A percentile compares a stretch with the other conserved stretches of the same genome.
phyloP scores from a whole-genome alignment of 2,113 vertebrate species.

The Actenoides lindsayi region DNA sequence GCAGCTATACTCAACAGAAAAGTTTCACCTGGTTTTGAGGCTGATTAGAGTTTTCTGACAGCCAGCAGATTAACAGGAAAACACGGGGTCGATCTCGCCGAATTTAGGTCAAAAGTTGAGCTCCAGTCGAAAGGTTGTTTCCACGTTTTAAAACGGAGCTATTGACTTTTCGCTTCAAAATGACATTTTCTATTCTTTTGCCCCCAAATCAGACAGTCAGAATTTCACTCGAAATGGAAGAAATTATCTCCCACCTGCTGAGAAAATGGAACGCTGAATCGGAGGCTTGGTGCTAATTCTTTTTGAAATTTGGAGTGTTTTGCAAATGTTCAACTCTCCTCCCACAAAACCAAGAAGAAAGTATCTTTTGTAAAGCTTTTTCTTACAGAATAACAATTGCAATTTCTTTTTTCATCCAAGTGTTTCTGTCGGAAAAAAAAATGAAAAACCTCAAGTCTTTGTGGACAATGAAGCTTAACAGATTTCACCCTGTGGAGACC shows the following conservation, averaged over 20 bases:
- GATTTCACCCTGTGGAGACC: background rate
- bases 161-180: background rate
- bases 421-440: background rate
- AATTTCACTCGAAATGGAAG: background rate
- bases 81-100: background rate
- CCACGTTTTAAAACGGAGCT: background rate
- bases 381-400: background rate
- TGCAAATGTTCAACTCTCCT: background rate
- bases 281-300: background rate
- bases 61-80: background rate
- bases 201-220: background rate
- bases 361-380: background rate
- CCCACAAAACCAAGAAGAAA: background rate
- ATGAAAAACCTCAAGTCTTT: accelerated
- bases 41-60: slow-evolving; percentile 6
- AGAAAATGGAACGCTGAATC: background rate
- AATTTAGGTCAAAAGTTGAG: background rate
- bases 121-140: background rate
- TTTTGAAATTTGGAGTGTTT: background rate
- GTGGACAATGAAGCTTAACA: background rate
- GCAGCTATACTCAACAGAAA: background rate
- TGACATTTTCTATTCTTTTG: background rate
- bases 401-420: background rate
- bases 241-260: background rate
- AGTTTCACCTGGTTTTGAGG: background rate